Base-by-base conservation (phyloP, 2,797 vertebrate genomes). In the Centroberyx gerrardi region DNA sequence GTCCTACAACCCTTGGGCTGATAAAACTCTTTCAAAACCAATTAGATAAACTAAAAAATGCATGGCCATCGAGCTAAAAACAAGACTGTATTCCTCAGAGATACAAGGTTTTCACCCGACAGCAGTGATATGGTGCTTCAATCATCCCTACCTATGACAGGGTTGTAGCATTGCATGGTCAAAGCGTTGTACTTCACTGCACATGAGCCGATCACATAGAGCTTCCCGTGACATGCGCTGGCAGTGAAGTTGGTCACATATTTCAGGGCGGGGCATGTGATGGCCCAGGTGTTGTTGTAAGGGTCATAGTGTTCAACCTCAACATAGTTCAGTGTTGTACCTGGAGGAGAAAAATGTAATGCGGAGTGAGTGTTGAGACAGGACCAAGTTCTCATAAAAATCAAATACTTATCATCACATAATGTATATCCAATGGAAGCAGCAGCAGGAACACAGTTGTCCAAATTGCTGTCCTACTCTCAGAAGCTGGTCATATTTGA, bases 131-230 rank as follows among this genome's bases (percentile, higher is more conserved):
- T 17, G 46, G 15, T 49, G 46, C 15, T 17, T 5, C 46, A 49
- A 17, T 48, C 53, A 42, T 62, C 58, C 92, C 89, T 92, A 99
- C 98, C 98, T 96, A 96, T 97, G 15, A 96, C 93, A 0, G 98
- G 98, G 90, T 96, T 99, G 95, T 98, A 99, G 93, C 98, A 97
- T 91, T 99, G 98, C 88, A 99, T 94, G n/a, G 98, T 96, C 68
- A 99, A 88, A 0, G 96, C 95, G 0, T 98, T 99, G 93, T 98
- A 99, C 88, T 99, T 99, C 80, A 98, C 90, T 0, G 98, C 98
- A 0, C 98, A 99, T 13, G 98, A 99, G 8, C 98, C 98, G 78
- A 99, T 96, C 81, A 99, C 92, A 72, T 99, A 99, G 61, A 99
- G 96, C 72, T 97, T 97, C 71, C 97, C 96, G 6, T 87, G 84